phyloP scores from a whole-genome alignment of 2,888 invertebrate genomes.

The Drosophila meridionalis region DNA sequence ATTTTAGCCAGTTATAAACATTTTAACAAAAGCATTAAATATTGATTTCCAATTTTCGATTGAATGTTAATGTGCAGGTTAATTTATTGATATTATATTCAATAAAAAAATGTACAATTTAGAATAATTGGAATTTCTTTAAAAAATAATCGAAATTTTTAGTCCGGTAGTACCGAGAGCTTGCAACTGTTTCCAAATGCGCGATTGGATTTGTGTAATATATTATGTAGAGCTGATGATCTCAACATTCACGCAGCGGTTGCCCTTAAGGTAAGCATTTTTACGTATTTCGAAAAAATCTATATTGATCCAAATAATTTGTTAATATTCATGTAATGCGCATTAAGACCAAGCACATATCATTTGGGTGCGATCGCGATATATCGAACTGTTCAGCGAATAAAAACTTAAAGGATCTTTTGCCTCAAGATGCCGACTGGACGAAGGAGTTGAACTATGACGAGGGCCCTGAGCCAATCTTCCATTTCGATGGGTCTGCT shows the following conservation, averaged over 20 bases:
- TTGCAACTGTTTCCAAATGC: constrained; percentile 84
- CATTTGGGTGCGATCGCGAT: constrained; percentile 98
- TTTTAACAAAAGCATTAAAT: too few species aligned
- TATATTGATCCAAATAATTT: not conserved
- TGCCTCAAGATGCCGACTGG: constrained; percentile 90
- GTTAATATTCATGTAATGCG: not conserved
- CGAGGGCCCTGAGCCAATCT: constrained; percentile 95
- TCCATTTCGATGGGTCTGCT: constrained; percentile 97
- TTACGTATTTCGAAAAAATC: not conserved
- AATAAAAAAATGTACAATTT: not conserved
- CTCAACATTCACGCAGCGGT: constrained; percentile 83
- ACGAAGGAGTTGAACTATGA: constrained; percentile 93
- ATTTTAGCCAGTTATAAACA: too few species aligned
- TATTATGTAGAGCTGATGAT: constrained; percentile 84
- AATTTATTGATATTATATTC: not conserved
- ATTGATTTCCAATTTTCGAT: too few species aligned
- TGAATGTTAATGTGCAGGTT: too few species aligned
- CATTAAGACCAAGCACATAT: constrained; percentile 89
- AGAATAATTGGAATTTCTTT: not conserved
- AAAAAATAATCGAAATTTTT: constrained; percentile 5
- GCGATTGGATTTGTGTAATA: constrained; percentile 84
- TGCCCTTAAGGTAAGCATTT: constrained; percentile 79
- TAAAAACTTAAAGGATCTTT: constrained; percentile 75
- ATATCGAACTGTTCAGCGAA: constrained; percentile 82
- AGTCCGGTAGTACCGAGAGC: constrained; percentile 83